Percentiles rank a stretch among this genome's conserved stretches.
Evolutionary conservation across 2,797 vertebrate species (phyloP).

Genomic region (Remorina albescens): DNA sequence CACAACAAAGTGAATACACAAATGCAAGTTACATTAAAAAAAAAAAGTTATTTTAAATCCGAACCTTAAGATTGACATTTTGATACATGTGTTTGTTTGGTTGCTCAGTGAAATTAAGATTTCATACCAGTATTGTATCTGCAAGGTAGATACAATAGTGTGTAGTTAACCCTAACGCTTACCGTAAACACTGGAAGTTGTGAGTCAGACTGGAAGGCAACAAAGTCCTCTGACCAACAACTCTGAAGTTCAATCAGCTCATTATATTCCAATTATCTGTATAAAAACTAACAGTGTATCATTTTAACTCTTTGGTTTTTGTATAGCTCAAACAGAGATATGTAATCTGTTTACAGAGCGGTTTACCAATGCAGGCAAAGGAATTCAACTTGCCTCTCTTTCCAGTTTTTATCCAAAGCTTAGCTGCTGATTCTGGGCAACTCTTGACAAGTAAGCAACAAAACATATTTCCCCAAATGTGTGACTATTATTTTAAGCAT

Average conservation of each 20-base stretch:
- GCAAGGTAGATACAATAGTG: neutral
- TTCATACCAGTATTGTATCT: neutral
- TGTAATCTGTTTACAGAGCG: neutral
- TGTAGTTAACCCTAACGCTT: too few relatives aligned
- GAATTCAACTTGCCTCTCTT: neutral
- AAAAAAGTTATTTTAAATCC: neutral
- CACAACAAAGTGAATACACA: neutral
- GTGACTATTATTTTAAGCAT: too few relatives aligned
- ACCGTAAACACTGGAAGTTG: neutral
- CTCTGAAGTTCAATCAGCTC: neutral
- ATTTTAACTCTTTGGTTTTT: neutral
- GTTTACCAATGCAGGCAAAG: neutral
- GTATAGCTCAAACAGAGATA: neutral
- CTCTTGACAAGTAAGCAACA: too few relatives aligned
- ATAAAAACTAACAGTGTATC: too few relatives aligned
- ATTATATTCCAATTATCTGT: too few relatives aligned
- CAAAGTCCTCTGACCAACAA: neutral
- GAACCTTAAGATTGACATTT: neutral
- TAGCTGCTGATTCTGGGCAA: too few relatives aligned
- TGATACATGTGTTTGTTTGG: neutral
- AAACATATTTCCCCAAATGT: too few relatives aligned
- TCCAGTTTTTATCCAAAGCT: slow-evolving; percentile 5
- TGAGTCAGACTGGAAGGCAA: neutral
- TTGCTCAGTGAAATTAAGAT: neutral
- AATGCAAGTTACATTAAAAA: neutral